Conservation (phyloP, 2,113 vertebrate species). For the Pogonocichla stellata region DNA sequence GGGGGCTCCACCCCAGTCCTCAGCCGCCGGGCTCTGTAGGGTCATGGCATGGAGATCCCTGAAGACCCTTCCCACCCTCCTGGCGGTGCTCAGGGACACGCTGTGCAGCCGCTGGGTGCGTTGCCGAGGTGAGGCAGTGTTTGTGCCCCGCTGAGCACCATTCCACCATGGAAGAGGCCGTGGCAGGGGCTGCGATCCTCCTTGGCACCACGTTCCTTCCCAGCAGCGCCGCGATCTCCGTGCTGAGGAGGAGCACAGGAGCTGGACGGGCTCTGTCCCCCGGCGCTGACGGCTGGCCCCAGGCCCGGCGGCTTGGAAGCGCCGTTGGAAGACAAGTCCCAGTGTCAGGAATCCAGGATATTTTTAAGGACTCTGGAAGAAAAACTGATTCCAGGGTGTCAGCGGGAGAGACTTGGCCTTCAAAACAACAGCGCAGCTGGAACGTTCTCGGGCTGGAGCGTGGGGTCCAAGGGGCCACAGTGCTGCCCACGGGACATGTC, state of each 20-base stretch:
- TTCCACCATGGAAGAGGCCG: rapidly evolving
- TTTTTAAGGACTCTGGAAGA: conserved; percentile 55
- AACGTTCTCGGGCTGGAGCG: rapidly evolving
- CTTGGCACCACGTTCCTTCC: not conserved
- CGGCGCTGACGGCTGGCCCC: not conserved
- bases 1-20: not conserved
- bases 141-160: not conserved
- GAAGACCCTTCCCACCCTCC: not conserved
- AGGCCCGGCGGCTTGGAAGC: not conserved
- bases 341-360: conserved; percentile 14
- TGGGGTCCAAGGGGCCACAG: not conserved
- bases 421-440: not conserved
- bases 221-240: rapidly evolving
- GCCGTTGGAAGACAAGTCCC: not conserved
- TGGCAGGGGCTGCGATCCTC: not conserved
- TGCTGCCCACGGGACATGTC: rapidly evolving
- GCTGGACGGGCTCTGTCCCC: not conserved
- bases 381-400: conserved; percentile 30
- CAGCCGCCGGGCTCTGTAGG: not conserved
- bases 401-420: not conserved
- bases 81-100: rapidly evolving
- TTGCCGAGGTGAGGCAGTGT: not conserved
- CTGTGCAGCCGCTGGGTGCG: rapidly evolving
- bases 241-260: not conserved
- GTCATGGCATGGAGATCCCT: not conserved